A percentile compares a stretch with the other conserved stretches of the same genome.
phyloP scores from a whole-genome alignment of 2,888 invertebrate species.

The Celastrina argiolus region DNA sequence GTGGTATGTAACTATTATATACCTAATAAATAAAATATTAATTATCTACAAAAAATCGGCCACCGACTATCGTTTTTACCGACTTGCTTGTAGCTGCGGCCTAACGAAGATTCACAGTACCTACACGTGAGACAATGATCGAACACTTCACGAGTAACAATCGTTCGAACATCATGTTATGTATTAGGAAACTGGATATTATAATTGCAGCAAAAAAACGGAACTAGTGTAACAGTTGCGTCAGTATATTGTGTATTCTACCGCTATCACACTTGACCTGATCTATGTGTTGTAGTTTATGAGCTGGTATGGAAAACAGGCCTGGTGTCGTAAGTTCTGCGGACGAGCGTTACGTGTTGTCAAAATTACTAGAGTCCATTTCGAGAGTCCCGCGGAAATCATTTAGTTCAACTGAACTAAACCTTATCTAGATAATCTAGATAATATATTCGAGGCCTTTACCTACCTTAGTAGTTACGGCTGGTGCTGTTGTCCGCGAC shows the following conservation, averaged over 20 bases:
- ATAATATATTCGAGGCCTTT: too few species aligned
- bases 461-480: too few species aligned
- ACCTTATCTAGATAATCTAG: too few species aligned
- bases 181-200: constrained; percentile 21
- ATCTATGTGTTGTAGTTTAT: constrained; percentile 12
- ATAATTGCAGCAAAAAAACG: constrained; percentile 18
- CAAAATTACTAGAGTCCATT: background rate
- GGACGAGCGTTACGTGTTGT: background rate
- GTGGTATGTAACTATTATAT: too few species aligned
- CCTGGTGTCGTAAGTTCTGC: background rate
- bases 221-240: background rate
- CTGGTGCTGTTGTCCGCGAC: too few species aligned
- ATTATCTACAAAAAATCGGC: too few species aligned
- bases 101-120: too few species aligned
- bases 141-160: background rate
- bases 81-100: too few species aligned
- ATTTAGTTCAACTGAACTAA: too few species aligned
- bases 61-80: too few species aligned
- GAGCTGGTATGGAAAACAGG: background rate
- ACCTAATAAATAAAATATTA: too few species aligned
- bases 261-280: constrained; percentile 7
- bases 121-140: background rate
- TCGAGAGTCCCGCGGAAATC: too few species aligned
- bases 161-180: background rate
- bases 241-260: background rate